phyloP scores from a whole-genome alignment of 2,113 vertebrate genomes.

The Pseudonaja textilis region DNA sequence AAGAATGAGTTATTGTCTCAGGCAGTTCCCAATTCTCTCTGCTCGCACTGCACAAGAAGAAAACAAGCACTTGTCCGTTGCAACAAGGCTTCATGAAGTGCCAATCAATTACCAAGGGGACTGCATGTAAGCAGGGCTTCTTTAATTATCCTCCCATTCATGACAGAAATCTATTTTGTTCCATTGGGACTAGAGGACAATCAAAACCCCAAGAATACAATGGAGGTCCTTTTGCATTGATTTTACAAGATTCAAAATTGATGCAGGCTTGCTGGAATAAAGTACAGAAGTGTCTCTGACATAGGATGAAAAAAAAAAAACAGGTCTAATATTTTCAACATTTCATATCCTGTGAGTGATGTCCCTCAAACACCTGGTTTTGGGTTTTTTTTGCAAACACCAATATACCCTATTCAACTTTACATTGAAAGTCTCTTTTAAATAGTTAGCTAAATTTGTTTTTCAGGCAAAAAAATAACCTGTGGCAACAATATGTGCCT shows the following conservation, averaged over 20 bases:
- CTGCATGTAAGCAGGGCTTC: not conserved
- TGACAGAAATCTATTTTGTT: conserved; percentile 18
- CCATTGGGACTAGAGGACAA: not conserved
- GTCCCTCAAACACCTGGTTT: not conserved
- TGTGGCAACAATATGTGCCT: not conserved
- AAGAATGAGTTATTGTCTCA: conserved; percentile 35
- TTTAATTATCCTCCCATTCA: not conserved
- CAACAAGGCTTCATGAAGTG: conserved; percentile 14
- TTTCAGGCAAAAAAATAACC: not conserved
- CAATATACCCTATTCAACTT: not conserved
- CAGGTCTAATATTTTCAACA: not conserved
- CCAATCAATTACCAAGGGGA: not conserved
- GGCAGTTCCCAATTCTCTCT: not conserved
- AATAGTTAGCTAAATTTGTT: not conserved
- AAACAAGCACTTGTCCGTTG: conserved; percentile 36
- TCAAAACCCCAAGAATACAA: not conserved
- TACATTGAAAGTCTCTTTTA: not conserved
- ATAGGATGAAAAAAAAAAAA: not conserved
- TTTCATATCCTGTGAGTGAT: not conserved
- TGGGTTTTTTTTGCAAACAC: not conserved
- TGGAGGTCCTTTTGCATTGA: not conserved
- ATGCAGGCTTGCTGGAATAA: not conserved
- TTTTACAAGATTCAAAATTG: not conserved
- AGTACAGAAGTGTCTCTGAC: not conserved
- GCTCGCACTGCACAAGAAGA: conserved; percentile 2